A percentile compares a stretch with the other conserved stretches of the same genome.
Evolutionary conservation across 2,113 vertebrate genomes (phyloP).

Genomic region (Scartelaos histophorus): DNA sequence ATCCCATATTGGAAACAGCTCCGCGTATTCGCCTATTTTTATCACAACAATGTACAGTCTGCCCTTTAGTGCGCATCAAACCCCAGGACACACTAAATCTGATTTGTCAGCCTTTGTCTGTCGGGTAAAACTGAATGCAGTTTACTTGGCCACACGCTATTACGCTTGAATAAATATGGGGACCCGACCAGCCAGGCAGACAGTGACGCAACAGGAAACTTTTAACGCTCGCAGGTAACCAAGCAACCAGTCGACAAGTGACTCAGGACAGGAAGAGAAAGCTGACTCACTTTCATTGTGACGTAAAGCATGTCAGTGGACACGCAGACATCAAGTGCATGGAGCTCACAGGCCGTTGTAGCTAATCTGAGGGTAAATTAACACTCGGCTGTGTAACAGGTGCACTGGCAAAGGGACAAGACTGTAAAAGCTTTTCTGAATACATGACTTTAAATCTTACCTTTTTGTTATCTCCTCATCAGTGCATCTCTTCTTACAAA

Average conservation of each 20-base stretch:
- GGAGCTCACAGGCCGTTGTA: slow-evolving; percentile 60
- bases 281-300: slow-evolving; percentile 78
- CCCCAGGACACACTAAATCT: slow-evolving; percentile 64
- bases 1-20: not conserved
- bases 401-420: slow-evolving; percentile 39
- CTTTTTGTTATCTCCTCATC: slow-evolving; percentile 73
- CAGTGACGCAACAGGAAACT: slow-evolving; percentile 80
- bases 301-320: slow-evolving; percentile 68
- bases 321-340: slow-evolving; percentile 71
- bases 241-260: slow-evolving; percentile 77
- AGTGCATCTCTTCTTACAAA: slow-evolving; percentile 79
- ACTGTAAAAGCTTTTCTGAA: slow-evolving; percentile 28
- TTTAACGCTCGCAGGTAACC: slow-evolving; percentile 73
- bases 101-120: slow-evolving; percentile 51
- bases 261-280: slow-evolving; percentile 74
- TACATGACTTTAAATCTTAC: slow-evolving; percentile 59
- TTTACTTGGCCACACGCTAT: slow-evolving; percentile 68
- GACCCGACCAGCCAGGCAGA: slow-evolving; percentile 61
- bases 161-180: slow-evolving; percentile 80
- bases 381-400: slow-evolving; percentile 82
- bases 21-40: not conserved
- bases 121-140: slow-evolving; percentile 33
- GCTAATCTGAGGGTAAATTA: slow-evolving; percentile 80
- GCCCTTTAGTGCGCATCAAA: slow-evolving; percentile 26
- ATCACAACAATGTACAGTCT: slow-evolving; percentile 6